Conservation (phyloP, 2,113 vertebrate species). For the Heloderma charlesbogerti region DNA sequence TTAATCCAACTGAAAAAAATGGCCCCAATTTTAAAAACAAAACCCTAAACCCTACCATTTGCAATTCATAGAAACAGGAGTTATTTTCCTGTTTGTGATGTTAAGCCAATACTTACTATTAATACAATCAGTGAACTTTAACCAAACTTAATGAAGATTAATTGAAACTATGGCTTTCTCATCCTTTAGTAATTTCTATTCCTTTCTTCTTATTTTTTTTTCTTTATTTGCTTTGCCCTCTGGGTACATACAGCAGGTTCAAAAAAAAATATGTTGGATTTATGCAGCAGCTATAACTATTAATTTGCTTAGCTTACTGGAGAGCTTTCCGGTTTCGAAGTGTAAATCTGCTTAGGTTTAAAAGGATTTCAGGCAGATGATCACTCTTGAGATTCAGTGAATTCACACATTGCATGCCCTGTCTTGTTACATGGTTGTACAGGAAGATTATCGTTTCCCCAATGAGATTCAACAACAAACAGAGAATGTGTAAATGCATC, state of each 20-base stretch:
- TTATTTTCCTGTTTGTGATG: not conserved
- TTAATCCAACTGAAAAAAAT: not conserved
- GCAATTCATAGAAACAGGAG: not conserved
- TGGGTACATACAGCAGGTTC: conserved; percentile 23
- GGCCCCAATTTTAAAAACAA: not conserved
- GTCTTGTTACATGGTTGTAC: not conserved
- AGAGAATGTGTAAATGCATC: conserved; percentile 18
- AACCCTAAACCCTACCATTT: not conserved
- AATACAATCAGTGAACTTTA: conserved; percentile 49
- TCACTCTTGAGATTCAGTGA: conserved; percentile 53
- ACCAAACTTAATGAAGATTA: conserved; percentile 45
- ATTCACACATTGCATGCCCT: conserved; percentile 39
- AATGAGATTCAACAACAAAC: conserved; percentile 12
- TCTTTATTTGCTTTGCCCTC: conserved; percentile 43
- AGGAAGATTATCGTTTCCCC: conserved; percentile 41
- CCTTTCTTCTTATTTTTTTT: not conserved
- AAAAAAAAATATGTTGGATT: conserved; percentile 36
- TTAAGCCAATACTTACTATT: conserved; percentile 25
- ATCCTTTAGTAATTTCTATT: conserved; percentile 36
- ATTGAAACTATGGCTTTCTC: conserved; percentile 42
- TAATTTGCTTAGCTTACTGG: conserved; percentile 38
- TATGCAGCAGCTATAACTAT: conserved; percentile 55
- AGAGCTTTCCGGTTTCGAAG: conserved; percentile 1
- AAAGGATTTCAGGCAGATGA: conserved; percentile 55
- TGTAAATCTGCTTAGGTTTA: conserved; percentile 48